Percentiles rank a stretch among this genome's conserved stretches.
Evolutionary conservation across 2,888 invertebrate species (phyloP).

Genomic region (Stenolophus ochropezus): DNA sequence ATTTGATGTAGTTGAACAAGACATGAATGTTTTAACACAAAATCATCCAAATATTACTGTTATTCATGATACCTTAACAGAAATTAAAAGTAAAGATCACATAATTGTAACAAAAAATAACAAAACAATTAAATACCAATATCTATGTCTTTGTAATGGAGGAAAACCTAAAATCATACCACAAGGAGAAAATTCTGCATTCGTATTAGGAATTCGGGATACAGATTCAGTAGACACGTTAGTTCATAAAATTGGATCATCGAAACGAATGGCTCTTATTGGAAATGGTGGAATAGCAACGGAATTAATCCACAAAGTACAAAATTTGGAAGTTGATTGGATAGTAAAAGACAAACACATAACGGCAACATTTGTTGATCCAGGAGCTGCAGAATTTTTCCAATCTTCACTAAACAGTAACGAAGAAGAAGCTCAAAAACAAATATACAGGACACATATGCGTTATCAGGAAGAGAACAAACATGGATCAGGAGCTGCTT

Average conservation of each 20-base stretch:
- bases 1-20: slow-evolving; percentile 90
- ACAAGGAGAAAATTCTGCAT: slow-evolving; percentile 76
- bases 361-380: slow-evolving; percentile 95
- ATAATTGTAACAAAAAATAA: slow-evolving; percentile 77
- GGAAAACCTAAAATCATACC: slow-evolving; percentile 88
- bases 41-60: slow-evolving; percentile 81
- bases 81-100: slow-evolving; percentile 75
- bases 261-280: slow-evolving; percentile 86
- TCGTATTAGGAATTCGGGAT: slow-evolving; percentile 92
- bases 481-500: slow-evolving; percentile 86
- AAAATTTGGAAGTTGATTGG: slow-evolving; percentile 92
- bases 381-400: slow-evolving; percentile 96
- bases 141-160: slow-evolving; percentile 93
- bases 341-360: slow-evolving; percentile 94
- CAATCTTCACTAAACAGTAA: slow-evolving; percentile 74
- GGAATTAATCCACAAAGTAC: slow-evolving; percentile 93
- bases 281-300: slow-evolving; percentile 99
- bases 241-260: slow-evolving; percentile 80
- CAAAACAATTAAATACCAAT: slow-evolving; percentile 80
- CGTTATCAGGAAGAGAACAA: slow-evolving; percentile 78
- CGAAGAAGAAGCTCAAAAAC: slow-evolving; percentile 58
- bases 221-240: slow-evolving; percentile 93
- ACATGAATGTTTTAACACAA: slow-evolving; percentile 74
- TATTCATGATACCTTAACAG: slow-evolving; percentile 79
- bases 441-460: slow-evolving; percentile 75